Percentiles rank a stretch among this genome's conserved stretches.
Evolutionary conservation across 2,113 vertebrate species (phyloP).

Genomic region (Trichomycterus rosablanca): DNA sequence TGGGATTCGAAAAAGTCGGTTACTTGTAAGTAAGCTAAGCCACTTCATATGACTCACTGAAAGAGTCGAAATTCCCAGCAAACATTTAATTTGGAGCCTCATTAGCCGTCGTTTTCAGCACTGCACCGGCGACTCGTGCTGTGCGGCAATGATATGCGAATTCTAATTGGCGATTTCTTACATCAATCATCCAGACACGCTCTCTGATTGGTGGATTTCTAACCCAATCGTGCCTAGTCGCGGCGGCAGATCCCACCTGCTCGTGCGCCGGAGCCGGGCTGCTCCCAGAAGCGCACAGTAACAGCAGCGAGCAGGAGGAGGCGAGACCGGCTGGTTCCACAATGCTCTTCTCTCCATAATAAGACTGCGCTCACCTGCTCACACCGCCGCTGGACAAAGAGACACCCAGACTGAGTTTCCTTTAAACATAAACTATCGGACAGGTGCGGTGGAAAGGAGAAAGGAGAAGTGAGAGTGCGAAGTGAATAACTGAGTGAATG

Average conservation of each 20-base stretch:
- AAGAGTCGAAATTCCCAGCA: no score
- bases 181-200: constrained; percentile 48
- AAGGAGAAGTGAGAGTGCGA: constrained; percentile 25
- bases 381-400: constrained; percentile 17
- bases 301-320: constrained; percentile 63
- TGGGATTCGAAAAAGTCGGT: no score
- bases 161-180: constrained; percentile 47
- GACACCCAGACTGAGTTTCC: constrained; percentile 31
- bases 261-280: constrained; percentile 23
- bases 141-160: constrained; percentile 6
- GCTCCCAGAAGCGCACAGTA: constrained; percentile 50
- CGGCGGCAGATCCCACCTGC: constrained; percentile 20
- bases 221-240: neutral
- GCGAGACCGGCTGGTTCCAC: constrained; percentile 57
- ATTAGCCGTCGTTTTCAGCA: no score
- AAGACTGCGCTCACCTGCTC: constrained; percentile 57
- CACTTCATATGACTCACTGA: no score
- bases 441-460: constrained; percentile 34
- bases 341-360: constrained; percentile 59
- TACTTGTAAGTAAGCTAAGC: no score
- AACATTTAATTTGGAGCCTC: no score
- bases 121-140: constrained; percentile 50
- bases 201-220: neutral
- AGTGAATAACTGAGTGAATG: constrained; percentile 36
- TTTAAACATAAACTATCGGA: constrained; percentile 28